Evolutionary conservation across 2,888 invertebrate species (phyloP).

Genomic region (Netelia virgata): DNA sequence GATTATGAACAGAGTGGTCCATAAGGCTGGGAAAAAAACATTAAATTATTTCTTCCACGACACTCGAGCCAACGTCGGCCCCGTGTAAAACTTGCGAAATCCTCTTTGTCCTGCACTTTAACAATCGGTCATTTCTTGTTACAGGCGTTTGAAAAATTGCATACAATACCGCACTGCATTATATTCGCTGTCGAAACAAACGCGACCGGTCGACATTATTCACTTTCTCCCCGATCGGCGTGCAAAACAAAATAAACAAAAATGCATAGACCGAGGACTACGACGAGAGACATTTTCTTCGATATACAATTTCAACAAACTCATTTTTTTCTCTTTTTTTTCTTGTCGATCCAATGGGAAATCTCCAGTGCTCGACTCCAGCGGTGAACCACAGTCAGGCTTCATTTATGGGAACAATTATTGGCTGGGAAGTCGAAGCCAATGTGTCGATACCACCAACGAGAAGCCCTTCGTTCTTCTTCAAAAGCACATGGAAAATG

Average conservation of each 20-base stretch:
- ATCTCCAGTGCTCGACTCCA: constrained; percentile 86
- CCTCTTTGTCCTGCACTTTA: constrained; percentile 23
- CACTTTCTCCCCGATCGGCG: constrained; percentile 14
- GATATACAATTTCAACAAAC: constrained; percentile 14
- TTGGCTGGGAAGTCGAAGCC: constrained; percentile 87
- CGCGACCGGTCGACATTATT: not conserved
- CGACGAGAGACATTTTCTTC: not conserved
- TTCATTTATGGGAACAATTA: constrained; percentile 88
- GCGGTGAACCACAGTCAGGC: constrained; percentile 86
- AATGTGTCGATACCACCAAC: constrained; percentile 85
- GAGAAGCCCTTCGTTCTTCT: constrained; percentile 76
- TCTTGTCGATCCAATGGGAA: constrained; percentile 13
- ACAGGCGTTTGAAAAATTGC: constrained; percentile 18
- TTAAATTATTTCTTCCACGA: constrained; percentile 3
- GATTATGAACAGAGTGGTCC: not conserved
- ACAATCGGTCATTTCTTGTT: constrained; percentile 34
- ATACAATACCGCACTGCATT: not conserved
- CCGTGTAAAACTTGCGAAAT: constrained; percentile 57
- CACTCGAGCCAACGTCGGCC: not conserved
- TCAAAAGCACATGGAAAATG: constrained; percentile 73
- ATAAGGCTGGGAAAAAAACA: constrained; percentile 2
- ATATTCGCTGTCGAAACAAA: constrained; percentile 32
- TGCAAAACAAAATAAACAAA: not conserved
- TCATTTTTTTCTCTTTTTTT: constrained; percentile 23
- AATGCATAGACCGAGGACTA: not conserved